phyloP scores from a whole-genome alignment of 2,113 vertebrate genomes.

The Cacatua alba region DNA sequence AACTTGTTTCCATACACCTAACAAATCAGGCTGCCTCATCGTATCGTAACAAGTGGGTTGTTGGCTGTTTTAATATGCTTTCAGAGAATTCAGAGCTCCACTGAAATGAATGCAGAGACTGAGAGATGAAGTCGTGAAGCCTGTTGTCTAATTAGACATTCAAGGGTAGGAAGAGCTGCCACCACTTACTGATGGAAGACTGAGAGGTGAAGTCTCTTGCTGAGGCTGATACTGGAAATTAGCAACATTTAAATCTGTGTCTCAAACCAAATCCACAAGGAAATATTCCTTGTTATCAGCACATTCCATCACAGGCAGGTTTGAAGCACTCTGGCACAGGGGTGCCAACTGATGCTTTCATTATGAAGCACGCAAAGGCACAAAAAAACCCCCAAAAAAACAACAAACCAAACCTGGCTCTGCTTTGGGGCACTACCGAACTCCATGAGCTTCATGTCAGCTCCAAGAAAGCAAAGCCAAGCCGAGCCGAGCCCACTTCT shows the following conservation, averaged over 20 bases:
- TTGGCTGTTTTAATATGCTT: neutral
- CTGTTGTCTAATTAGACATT: neutral
- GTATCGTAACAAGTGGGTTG: neutral
- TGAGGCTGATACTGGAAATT: conserved; percentile 15
- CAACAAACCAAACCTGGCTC: neutral
- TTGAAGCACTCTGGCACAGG: neutral
- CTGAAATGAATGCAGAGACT: neutral
- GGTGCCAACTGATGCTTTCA: neutral
- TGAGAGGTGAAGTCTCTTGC: neutral
- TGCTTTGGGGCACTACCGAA: neutral
- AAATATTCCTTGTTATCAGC: conserved; percentile 45
- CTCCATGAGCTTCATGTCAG: neutral
- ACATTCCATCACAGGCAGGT: conserved; percentile 26
- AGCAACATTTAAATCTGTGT: conserved; percentile 14
- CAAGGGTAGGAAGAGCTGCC: neutral
- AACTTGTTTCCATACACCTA: neutral
- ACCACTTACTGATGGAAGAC: neutral
- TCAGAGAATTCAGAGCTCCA: neutral
- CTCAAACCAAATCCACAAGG: neutral
- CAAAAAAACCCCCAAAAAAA: neutral
- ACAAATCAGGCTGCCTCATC: fast-evolving
- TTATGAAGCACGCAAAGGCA: neutral
- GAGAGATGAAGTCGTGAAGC: neutral
- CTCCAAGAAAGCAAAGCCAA: neutral
- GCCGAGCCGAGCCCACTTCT: neutral